These are phyloP conservation scores for Monochamus saltuarius DNA, from an alignment of 1,140 invertebrate genomes.

Conservation along the genomic window DNA sequence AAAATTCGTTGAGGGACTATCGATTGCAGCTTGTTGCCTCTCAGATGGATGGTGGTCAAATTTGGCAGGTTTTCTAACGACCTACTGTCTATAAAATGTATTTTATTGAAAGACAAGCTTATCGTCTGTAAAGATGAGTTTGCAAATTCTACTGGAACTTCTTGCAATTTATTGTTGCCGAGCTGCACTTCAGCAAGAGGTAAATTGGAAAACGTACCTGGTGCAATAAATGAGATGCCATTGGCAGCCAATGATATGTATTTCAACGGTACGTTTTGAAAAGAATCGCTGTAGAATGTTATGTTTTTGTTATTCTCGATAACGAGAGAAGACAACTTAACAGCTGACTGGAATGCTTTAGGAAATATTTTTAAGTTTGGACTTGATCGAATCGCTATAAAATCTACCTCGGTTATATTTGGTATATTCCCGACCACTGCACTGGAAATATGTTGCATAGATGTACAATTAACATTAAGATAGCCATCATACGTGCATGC, in stretches of 20 bases:
- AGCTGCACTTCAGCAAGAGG: too few species aligned
- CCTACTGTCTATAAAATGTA: neutral
- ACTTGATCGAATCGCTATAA: neutral
- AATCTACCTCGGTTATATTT: neutral
- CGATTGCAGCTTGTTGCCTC: neutral
- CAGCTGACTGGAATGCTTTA: neutral
- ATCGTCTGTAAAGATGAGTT: neutral
- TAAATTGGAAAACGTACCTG: slow-evolving; percentile 3
- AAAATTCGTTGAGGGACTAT: neutral
- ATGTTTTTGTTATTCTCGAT: neutral
- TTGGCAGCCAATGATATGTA: neutral
- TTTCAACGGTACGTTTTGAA: slow-evolving; percentile 5
- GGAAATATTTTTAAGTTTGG: neutral
- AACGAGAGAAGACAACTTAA: neutral
- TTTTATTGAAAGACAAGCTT: neutral
- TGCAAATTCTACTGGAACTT: too few species aligned
- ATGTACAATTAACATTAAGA: neutral
- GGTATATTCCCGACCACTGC: neutral
- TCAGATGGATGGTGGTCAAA: neutral
- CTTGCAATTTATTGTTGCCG: too few species aligned
- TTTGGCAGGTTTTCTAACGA: slow-evolving; percentile 7
- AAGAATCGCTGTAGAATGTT: neutral
- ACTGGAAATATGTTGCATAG: neutral
- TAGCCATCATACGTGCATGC: too few species aligned
- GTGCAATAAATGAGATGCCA: neutral